A percentile compares a stretch with the other conserved stretches of the same genome.
Conservation (phyloP, 2,888 invertebrate species). For the Spodoptera picta region DNA sequence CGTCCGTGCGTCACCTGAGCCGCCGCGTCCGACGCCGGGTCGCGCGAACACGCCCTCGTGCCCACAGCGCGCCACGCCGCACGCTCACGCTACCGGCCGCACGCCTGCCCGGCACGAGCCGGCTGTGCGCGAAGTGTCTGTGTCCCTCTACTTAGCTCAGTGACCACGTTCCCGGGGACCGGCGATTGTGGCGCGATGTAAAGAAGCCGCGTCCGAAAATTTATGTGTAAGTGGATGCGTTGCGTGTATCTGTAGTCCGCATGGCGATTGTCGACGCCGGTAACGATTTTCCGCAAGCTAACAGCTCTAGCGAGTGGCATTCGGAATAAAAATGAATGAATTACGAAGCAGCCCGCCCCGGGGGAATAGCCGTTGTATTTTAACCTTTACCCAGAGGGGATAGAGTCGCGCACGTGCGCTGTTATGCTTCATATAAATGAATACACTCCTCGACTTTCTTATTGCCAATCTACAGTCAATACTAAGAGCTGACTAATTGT, state of each 20-base stretch:
- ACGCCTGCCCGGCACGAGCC: slow-evolving; percentile 51
- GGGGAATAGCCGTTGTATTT: slow-evolving; percentile 71
- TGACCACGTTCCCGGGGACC: slow-evolving; percentile 91
- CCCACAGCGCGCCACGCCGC: slow-evolving; percentile 45
- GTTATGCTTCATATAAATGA: slow-evolving; percentile 70
- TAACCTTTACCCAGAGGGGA: slow-evolving; percentile 77
- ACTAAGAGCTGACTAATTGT: slow-evolving; percentile 58
- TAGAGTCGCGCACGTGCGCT: slow-evolving; percentile 82
- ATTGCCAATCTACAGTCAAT: slow-evolving; percentile 64
- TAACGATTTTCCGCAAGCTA: slow-evolving; percentile 77
- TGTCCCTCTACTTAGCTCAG: slow-evolving; percentile 88
- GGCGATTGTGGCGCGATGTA: slow-evolving; percentile 90
- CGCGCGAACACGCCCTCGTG: slow-evolving; percentile 66
- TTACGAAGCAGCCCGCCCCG: slow-evolving; percentile 71
- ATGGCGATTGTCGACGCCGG: slow-evolving; percentile 73
- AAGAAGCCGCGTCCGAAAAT: slow-evolving; percentile 84
- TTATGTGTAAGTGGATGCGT: slow-evolving; percentile 87
- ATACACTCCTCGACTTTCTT: slow-evolving; percentile 66
- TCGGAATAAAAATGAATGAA: slow-evolving; percentile 79
- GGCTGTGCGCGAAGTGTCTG: slow-evolving; percentile 86
- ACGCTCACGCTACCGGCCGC: slow-evolving; percentile 41
- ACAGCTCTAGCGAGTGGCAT: slow-evolving; percentile 69
- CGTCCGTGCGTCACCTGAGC: slow-evolving; percentile 71
- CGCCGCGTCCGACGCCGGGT: slow-evolving; percentile 62
- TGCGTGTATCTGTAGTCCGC: slow-evolving; percentile 75